These are phyloP conservation scores for Doryteuthis pealeii DNA, from an alignment of 1,140 invertebrate genomes.

Conservation along the genomic window DNA sequence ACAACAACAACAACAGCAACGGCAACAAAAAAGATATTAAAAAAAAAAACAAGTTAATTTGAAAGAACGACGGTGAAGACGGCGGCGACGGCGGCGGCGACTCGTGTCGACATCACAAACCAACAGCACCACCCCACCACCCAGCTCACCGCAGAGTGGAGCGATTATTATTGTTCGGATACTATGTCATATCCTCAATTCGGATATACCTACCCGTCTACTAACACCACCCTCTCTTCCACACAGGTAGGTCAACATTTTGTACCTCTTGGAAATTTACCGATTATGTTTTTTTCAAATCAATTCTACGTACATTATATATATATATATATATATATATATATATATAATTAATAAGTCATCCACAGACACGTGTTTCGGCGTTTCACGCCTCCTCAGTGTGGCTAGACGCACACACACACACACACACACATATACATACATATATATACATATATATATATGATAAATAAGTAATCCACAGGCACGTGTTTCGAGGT, in stretches of 20 bases:
- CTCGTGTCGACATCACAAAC: not conserved
- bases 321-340: too few species aligned
- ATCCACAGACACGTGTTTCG: too few species aligned
- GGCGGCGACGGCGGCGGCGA: not conserved
- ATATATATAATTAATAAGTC: too few species aligned
- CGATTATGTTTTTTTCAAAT: too few species aligned
- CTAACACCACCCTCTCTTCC: constrained; percentile 1
- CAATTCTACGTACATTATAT: too few species aligned
- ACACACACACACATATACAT: too few species aligned
- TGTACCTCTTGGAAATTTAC: too few species aligned
- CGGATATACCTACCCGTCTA: constrained; percentile 11
- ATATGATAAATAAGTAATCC: too few species aligned
- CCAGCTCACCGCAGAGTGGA: not conserved
- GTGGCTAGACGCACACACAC: too few species aligned
- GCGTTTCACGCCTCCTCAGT: too few species aligned
- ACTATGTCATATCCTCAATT: constrained; percentile 14
- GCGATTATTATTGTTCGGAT: not conserved
- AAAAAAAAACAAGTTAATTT: not conserved
- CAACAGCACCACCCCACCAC: not conserved
- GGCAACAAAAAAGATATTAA: not conserved
- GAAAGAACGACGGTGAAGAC: not conserved
- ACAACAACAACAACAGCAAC: not conserved
- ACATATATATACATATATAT: too few species aligned
- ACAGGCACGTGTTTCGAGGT: too few species aligned
- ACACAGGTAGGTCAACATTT: constrained; percentile 8